phyloP scores from a whole-genome alignment of 1,140 invertebrate species.

The Euborellia annulipes region DNA sequence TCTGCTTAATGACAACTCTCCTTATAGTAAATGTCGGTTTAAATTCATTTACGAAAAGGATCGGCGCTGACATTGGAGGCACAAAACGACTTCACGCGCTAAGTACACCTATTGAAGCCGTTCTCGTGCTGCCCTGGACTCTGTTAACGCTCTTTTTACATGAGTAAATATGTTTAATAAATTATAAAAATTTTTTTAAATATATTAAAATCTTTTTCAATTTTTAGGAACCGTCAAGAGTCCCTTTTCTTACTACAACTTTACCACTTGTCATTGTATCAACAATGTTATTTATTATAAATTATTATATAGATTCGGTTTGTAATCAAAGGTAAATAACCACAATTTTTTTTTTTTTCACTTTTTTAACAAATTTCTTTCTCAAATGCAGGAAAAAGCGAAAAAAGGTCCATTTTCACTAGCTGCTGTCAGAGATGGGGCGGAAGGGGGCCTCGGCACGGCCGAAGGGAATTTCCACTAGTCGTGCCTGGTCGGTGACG shows the following conservation, averaged over 20 bases:
- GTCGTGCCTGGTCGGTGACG: too few relatives aligned
- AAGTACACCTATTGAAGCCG: constrained; percentile 6
- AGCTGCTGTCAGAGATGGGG: too few relatives aligned
- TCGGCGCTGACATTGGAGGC: constrained; percentile 7
- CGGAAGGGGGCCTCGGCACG: too few relatives aligned
- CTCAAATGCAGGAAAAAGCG: too few relatives aligned
- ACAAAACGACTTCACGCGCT: constrained; percentile 6
- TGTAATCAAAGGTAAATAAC: constrained; percentile 16
- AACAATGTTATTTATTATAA: constrained; percentile 14
- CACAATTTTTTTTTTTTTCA: too few relatives aligned
- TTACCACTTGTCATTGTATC: not conserved
- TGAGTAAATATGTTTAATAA: not conserved
- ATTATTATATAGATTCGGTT: constrained; percentile 16
- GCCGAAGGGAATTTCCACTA: too few relatives aligned
- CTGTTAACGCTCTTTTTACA: constrained; percentile 3
- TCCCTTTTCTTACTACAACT: not conserved
- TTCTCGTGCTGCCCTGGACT: constrained; percentile 5
- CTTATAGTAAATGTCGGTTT: constrained; percentile 6
- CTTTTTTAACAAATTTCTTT: too few relatives aligned
- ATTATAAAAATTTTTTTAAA: not conserved
- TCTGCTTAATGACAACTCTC: constrained; percentile 3
- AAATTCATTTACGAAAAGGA: constrained; percentile 2
- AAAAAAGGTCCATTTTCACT: too few relatives aligned
- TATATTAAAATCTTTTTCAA: not conserved
- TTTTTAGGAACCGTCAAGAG: not conserved